Percentiles rank a stretch among this genome's conserved stretches.
Evolutionary conservation across 2,113 vertebrate genomes (phyloP).

Genomic region (Ageneiosus marmoratus): DNA sequence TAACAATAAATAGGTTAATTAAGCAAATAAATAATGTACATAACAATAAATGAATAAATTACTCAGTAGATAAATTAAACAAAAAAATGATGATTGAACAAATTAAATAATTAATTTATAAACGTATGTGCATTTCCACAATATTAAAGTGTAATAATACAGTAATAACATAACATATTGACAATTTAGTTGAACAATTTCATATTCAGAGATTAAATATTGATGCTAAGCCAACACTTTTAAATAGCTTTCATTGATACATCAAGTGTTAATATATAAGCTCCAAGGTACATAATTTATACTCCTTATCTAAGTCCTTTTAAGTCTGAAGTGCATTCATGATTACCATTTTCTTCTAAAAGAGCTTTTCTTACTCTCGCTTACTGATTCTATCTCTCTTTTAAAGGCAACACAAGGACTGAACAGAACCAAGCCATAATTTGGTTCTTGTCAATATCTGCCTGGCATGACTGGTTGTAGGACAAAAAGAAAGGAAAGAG

Average conservation of each 20-base stretch:
- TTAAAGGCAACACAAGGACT: constrained; percentile 57
- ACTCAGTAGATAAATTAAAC: not conserved
- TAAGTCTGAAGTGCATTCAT: constrained; percentile 12
- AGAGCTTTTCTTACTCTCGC: constrained; percentile 7
- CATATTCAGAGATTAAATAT: not conserved
- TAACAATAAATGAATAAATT: not conserved
- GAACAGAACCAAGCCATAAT: constrained; percentile 64
- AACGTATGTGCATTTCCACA: not conserved
- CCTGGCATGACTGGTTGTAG: constrained; percentile 70
- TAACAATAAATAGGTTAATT: not conserved
- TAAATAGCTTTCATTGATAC: not conserved
- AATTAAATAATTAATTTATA: not conserved
- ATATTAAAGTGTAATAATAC: not conserved
- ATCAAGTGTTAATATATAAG: not conserved
- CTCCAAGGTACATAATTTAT: not conserved
- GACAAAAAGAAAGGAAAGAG: constrained; percentile 24
- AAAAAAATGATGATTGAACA: not conserved
- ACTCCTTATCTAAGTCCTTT: not conserved
- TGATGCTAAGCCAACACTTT: too few species aligned
- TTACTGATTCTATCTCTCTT: constrained; percentile 21
- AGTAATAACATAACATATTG: not conserved
- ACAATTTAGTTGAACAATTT: not conserved
- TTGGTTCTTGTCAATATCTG: constrained; percentile 69
- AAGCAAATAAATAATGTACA: not conserved
- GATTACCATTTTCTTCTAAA: constrained; percentile 6